phyloP scores from a whole-genome alignment of 1,140 invertebrate species.

The Rhizoglyphus robini region DNA sequence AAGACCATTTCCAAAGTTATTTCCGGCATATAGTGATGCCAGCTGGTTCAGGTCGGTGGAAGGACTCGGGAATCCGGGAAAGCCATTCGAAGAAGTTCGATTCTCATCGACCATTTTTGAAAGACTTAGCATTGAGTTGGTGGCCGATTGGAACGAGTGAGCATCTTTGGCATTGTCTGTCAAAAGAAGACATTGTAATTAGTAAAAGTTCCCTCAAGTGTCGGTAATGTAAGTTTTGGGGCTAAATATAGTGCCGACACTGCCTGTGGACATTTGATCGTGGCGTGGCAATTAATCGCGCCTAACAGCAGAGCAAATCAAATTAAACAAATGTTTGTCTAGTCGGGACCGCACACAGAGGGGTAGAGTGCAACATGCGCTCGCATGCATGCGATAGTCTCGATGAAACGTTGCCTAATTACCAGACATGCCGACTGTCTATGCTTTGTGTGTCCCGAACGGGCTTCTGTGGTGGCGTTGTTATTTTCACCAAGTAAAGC shows the following conservation, averaged over 20 bases:
- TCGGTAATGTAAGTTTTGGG: background rate
- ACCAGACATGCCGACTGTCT: background rate
- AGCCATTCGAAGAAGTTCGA: background rate
- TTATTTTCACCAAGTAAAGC: too few species aligned
- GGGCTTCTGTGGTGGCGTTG: too few species aligned
- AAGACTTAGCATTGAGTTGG: slow-evolving; percentile 2
- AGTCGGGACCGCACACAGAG: slow-evolving; percentile 5
- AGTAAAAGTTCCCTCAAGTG: too few species aligned
- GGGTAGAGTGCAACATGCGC: background rate
- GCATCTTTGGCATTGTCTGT: background rate
- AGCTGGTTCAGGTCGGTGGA: background rate
- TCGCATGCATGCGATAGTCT: background rate
- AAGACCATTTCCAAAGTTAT: background rate
- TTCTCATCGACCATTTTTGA: background rate
- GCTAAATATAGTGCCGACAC: background rate
- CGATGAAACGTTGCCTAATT: slow-evolving; percentile 2
- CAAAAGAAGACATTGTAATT: too few species aligned
- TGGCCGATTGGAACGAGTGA: background rate
- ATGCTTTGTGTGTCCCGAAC: background rate
- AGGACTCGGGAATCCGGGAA: slow-evolving; percentile 7
- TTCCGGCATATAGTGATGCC: slow-evolving; percentile 1
- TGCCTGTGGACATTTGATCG: background rate
- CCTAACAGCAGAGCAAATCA: background rate
- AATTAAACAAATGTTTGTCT: slow-evolving; percentile 3
- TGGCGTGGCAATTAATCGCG: slow-evolving; percentile 5